A percentile compares a stretch with the other conserved stretches of the same genome.
Conservation (phyloP, 1,140 invertebrate species). For the Aphis craccivora region DNA sequence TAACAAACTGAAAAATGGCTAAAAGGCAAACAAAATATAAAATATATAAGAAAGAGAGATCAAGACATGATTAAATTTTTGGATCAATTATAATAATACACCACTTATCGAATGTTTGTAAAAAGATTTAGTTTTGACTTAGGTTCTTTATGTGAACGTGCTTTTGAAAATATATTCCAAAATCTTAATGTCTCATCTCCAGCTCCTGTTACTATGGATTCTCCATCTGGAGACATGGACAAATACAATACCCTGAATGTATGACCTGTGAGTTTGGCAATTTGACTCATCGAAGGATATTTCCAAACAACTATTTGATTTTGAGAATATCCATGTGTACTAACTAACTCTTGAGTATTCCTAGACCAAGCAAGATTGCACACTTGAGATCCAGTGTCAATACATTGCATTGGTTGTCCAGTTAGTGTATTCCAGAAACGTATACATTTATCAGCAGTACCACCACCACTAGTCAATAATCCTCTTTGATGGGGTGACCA, state of each 20-base stretch:
- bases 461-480: slow-evolving; percentile 94
- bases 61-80: slow-evolving; percentile 43
- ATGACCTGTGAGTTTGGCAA: slow-evolving; percentile 98
- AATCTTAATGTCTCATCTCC: slow-evolving; percentile 98
- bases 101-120: slow-evolving; percentile 55
- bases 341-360: slow-evolving; percentile 94
- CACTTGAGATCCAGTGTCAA: slow-evolving; percentile 92
- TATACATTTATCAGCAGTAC: slow-evolving; percentile 97
- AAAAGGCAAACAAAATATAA: slow-evolving; percentile 55
- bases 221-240: slow-evolving; percentile 97
- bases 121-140: slow-evolving; percentile 58
- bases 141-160: slow-evolving; percentile 71
- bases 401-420: slow-evolving; percentile 97
- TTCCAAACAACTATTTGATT: slow-evolving; percentile 99
- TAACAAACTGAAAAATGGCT: slow-evolving; percentile 50
- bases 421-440: slow-evolving; percentile 99
- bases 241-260: slow-evolving; percentile 96
- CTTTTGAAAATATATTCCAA: slow-evolving; percentile 99
- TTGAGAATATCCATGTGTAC: slow-evolving; percentile 99
- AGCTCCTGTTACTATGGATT: slow-evolving; percentile 98
- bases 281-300: slow-evolving; percentile 92
- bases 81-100: slow-evolving; percentile 40
- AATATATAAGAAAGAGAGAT: slow-evolving; percentile 57
- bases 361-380: slow-evolving; percentile 99
- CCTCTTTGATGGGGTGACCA: slow-evolving; percentile 99